Evolutionary conservation across 2,888 invertebrate species (phyloP).

Genomic region (Hemithea aestivaria): DNA sequence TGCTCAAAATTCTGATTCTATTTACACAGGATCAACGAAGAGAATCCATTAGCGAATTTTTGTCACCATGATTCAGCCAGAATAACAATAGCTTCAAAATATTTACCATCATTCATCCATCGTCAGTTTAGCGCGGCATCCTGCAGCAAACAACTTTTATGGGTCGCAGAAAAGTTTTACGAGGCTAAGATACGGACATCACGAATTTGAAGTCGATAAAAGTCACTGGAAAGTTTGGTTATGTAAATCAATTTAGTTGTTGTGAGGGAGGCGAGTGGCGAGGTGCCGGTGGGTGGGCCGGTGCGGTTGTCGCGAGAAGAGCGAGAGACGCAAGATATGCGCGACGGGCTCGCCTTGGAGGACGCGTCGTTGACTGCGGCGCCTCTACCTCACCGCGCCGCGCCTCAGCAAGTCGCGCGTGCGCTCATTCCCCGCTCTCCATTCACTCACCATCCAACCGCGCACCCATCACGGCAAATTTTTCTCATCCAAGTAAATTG

Average conservation of each 20-base stretch:
- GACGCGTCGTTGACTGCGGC: conserved; percentile 53
- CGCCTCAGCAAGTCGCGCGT: conserved; percentile 40
- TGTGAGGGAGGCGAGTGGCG: conserved; percentile 35
- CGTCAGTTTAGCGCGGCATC: conserved; percentile 50
- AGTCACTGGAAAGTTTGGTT: conserved; percentile 47
- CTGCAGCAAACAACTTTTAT: conserved; percentile 18
- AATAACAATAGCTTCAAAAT: conserved; percentile 43
- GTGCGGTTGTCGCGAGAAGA: conserved; percentile 35
- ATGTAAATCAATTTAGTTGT: conserved; percentile 68
- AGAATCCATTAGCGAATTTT: conserved; percentile 32
- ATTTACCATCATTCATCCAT: conserved; percentile 64
- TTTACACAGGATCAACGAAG: conserved; percentile 22
- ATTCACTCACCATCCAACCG: conserved; percentile 26
- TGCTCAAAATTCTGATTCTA: conserved; percentile 24
- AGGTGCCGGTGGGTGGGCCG: conserved; percentile 30
- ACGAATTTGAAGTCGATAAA: conserved; percentile 38
- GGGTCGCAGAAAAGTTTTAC: conserved; percentile 14
- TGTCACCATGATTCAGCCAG: conserved; percentile 30
- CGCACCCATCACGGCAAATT: conserved; percentile 54
- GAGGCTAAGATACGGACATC: conserved; percentile 13
- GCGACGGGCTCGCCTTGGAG: conserved; percentile 42
- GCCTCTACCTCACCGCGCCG: conserved; percentile 25
- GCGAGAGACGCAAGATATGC: conserved; percentile 24
- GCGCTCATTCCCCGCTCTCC: conserved; percentile 40
- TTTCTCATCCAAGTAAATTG: conserved; percentile 72